These are phyloP conservation scores for Cheirogaleus major DNA, from an alignment of 2,797 vertebrate genomes.

Conservation along the genomic window DNA sequence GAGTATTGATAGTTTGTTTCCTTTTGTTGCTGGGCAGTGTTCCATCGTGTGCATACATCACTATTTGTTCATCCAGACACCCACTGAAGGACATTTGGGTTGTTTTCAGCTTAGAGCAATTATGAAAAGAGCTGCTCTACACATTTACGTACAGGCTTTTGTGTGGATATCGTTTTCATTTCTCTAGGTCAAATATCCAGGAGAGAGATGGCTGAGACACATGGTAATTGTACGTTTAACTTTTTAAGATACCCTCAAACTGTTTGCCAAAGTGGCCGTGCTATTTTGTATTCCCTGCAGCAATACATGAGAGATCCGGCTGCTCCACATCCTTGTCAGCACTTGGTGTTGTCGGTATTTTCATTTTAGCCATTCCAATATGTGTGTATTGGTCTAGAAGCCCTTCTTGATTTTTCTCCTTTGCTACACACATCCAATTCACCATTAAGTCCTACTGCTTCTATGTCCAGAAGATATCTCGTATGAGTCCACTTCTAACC, in stretches of 20 bases:
- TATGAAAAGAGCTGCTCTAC: not conserved
- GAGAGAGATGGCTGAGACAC: not conserved
- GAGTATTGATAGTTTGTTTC: not conserved
- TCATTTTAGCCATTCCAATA: not conserved
- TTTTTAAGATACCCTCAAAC: not conserved
- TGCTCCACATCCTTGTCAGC: not conserved
- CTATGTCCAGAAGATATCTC: not conserved
- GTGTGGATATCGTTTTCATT: not conserved
- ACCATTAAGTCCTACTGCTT: too few relatives aligned
- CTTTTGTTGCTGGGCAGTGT: not conserved
- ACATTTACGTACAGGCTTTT: not conserved
- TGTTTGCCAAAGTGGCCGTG: not conserved
- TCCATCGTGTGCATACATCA: accelerated
- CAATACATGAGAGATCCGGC: not conserved
- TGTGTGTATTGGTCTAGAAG: not conserved
- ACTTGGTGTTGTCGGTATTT: not conserved
- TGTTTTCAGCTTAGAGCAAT: not conserved
- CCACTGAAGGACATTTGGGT: too few relatives aligned
- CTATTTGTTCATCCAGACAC: accelerated
- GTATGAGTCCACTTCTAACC: not conserved
- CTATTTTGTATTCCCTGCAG: not conserved
- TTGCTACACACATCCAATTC: not conserved
- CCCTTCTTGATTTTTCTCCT: too few relatives aligned
- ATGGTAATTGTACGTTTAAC: not conserved
- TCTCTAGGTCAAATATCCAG: not conserved